These are phyloP conservation scores for Leucoraja ocellata DNA, from an alignment of 2,797 vertebrate species.

Conservation along the genomic window DNA sequence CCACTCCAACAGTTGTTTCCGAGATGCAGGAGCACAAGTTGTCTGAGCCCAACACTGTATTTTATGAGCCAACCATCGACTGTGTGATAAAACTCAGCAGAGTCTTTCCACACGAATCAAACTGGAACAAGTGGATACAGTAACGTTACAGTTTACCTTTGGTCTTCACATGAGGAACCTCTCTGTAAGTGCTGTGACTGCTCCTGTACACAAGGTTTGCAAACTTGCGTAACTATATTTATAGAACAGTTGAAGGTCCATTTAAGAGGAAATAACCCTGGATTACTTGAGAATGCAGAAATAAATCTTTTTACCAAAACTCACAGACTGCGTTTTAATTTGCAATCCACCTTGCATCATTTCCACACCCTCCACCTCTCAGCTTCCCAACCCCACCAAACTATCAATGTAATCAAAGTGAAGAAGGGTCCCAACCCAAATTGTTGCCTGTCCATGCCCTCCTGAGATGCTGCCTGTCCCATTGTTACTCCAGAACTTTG, in stretches of 20 bases:
- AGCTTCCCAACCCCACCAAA: too few species aligned
- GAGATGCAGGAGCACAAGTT: conserved; percentile 27
- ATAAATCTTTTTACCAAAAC: conserved; percentile 18
- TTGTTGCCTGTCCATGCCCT: too few species aligned
- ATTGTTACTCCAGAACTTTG: too few species aligned
- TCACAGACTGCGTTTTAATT: neutral
- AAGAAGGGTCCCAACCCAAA: too few species aligned
- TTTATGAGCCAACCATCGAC: conserved; percentile 81
- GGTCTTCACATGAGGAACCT: neutral
- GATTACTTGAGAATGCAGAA: neutral
- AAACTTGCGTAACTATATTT: neutral
- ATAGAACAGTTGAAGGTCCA: neutral
- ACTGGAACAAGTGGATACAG: conserved; percentile 76
- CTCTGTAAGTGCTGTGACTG: neutral
- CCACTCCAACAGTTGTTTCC: conserved; percentile 44
- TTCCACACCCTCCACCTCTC: too few species aligned
- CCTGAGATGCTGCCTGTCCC: too few species aligned
- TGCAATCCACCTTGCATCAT: neutral
- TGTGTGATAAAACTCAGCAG: conserved; percentile 70
- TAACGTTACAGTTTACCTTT: conserved; percentile 47
- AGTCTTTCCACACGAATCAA: conserved; percentile 71
- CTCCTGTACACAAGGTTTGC: neutral
- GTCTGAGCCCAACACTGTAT: conserved; percentile 47
- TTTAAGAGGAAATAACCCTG: neutral
- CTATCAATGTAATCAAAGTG: too few species aligned